Percentiles rank a stretch among this genome's conserved stretches.
phyloP scores from a whole-genome alignment of 2,888 invertebrate genomes.

The Amphipoea lucens region DNA sequence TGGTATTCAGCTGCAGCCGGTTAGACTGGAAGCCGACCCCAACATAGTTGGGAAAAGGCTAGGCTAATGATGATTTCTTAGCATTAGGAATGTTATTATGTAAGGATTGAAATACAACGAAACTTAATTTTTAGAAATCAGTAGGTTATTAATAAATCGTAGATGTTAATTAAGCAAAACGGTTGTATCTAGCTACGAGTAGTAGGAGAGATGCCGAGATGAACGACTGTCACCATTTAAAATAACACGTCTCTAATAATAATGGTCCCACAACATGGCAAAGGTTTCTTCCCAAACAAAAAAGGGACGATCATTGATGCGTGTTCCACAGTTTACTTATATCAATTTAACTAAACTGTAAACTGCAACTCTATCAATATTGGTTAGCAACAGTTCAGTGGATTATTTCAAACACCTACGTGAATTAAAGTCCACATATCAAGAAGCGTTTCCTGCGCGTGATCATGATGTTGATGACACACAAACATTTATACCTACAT shows the following conservation, averaged over 20 bases:
- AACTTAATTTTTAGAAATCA: neutral
- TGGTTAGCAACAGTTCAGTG: neutral
- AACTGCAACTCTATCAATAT: neutral
- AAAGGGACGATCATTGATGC: neutral
- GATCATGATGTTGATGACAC: conserved; percentile 26
- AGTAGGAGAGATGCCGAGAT: neutral
- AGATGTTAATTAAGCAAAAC: neutral
- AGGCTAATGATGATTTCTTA: no score
- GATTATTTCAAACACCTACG: conserved; percentile 21
- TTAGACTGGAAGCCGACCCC: no score
- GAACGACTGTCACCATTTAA: neutral
- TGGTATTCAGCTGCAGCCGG: no score
- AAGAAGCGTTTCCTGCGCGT: conserved; percentile 14
- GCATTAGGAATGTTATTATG: no score
- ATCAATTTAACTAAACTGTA: neutral
- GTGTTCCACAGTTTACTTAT: neutral
- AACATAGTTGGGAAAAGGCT: no score
- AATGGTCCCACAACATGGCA: neutral
- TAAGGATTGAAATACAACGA: neutral
- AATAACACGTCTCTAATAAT: neutral
- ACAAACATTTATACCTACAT: conserved; percentile 30
- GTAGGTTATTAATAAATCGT: neutral
- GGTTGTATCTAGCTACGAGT: neutral
- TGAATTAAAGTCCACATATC: conserved; percentile 6
- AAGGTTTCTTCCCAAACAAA: neutral